A percentile compares a stretch with the other conserved stretches of the same genome.
phyloP scores from a whole-genome alignment of 1,140 invertebrate species.

The Drosophila busckii region DNA sequence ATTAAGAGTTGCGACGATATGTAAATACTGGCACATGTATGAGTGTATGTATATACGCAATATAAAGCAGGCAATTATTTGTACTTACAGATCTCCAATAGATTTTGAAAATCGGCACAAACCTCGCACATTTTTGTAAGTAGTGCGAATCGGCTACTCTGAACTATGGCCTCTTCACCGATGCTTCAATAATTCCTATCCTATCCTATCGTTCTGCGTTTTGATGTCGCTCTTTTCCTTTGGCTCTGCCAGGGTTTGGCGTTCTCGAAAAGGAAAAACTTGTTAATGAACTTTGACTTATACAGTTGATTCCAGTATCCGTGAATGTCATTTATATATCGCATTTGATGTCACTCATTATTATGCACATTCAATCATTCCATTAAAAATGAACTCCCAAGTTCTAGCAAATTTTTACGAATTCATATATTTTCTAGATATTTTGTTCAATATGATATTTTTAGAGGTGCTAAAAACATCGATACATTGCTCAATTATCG shows the following conservation, averaged over 20 bases:
- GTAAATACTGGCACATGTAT: slow-evolving; percentile 31
- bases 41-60: too few relatives aligned
- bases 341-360: slow-evolving; percentile 35
- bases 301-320: slow-evolving; percentile 45
- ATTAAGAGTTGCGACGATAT: slow-evolving; percentile 17
- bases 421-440: slow-evolving; percentile 46
- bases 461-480: slow-evolving; percentile 28
- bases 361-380: slow-evolving; percentile 50
- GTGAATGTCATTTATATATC: slow-evolving; percentile 67
- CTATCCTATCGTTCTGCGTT: slow-evolving; percentile 31
- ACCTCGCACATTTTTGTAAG: slow-evolving; percentile 55
- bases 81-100: slow-evolving; percentile 67
- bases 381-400: slow-evolving; percentile 47
- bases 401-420: slow-evolving; percentile 44
- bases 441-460: slow-evolving; percentile 42
- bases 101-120: slow-evolving; percentile 67
- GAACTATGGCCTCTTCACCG: slow-evolving; percentile 14
- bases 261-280: slow-evolving; percentile 39
- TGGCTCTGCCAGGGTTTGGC: slow-evolving; percentile 25
- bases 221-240: slow-evolving; percentile 17
- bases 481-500: slow-evolving; percentile 8
- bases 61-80: not conserved
- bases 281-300: slow-evolving; percentile 46
- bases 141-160: slow-evolving; percentile 11
- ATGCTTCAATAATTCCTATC: slow-evolving; percentile 25